Base-by-base conservation (phyloP, 2,113 vertebrate genomes). In the Xiphophorus couchianus region DNA sequence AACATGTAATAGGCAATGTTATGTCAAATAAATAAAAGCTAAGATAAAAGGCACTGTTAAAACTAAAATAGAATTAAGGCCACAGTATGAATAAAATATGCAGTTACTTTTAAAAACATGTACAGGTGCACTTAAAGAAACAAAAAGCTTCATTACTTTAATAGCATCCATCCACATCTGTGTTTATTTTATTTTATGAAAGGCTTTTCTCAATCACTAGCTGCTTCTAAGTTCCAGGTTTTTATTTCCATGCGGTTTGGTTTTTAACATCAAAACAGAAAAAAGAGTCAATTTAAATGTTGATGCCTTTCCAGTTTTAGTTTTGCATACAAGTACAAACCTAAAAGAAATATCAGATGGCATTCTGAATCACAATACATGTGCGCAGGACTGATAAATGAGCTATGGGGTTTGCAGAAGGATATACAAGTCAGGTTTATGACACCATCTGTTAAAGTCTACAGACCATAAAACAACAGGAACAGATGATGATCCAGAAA, bases 391-490 rank as follows among this genome's bases (percentile, higher is more conserved):
- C 31, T 75, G 33, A 67, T 69, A 68, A 76, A 79, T 68, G 19
- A 25, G 3, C 65, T 5, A 27, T 39, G 31, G 48, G 30, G 17
- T 27, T 74, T 28, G 48, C 42, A 74, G 77, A 64, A 62, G 29
- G 27, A 25, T 39, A 48, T 62, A 69, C 22, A 42, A 71, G 37
- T 33, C 66, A 61, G 62, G 31, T 74, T 73, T 73, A 81, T 60
- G 69, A 71, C 58, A 67, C 70, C 69, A 33, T 73, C 78, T 71
- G n/a, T 35, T 22, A 75, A 33, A 71, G 22, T 1, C 39, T 29
- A n/a, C 54, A 37, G 42, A 54, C 25, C 62, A 62, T 84, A 74
- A 83, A 83, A 67, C 66, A 73, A 31, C 44, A 48, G 30, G 30
- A 44, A 29, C 27, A 3, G 37, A 27, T 61, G 17, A 33, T 64